Evolutionary conservation across 2,888 invertebrate genomes (phyloP).

Genomic region (Ectemnius cavifrons): DNA sequence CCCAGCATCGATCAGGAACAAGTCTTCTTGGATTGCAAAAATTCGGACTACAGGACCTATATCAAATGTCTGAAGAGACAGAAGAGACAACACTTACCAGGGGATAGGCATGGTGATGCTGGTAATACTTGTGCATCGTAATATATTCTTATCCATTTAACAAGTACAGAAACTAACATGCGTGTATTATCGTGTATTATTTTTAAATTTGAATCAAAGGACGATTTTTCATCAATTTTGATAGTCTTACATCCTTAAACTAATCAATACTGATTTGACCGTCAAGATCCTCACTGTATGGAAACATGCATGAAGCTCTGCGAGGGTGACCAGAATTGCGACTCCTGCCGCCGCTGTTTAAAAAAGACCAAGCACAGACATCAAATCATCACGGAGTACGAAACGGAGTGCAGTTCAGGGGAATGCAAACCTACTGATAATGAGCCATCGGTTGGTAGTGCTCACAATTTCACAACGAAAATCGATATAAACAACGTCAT

Average conservation of each 20-base stretch:
- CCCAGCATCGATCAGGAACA: conserved; percentile 41
- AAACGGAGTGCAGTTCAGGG: conserved; percentile 53
- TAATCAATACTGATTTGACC: too few species aligned
- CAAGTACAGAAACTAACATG: too few species aligned
- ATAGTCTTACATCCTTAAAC: too few species aligned
- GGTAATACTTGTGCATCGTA: conserved; percentile 28
- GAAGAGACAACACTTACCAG: conserved; percentile 66
- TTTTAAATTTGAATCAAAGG: too few species aligned
- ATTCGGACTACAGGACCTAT: conserved; percentile 72
- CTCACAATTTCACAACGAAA: conserved; percentile 67
- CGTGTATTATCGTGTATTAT: too few species aligned
- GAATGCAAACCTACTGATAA: conserved; percentile 23
- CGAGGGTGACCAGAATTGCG: conserved; percentile 58
- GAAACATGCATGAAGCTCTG: conserved; percentile 43
- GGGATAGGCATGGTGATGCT: conserved; percentile 25
- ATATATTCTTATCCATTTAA: too few species aligned
- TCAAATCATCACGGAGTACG: conserved; percentile 67
- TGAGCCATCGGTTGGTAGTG: neutral
- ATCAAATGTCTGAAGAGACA: conserved; percentile 71
- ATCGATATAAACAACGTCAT: conserved; percentile 62
- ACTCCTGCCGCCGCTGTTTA: conserved; percentile 61
- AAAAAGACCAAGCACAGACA: conserved; percentile 65
- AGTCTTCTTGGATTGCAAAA: conserved; percentile 63
- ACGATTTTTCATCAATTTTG: too few species aligned
- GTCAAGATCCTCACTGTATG: conserved; percentile 35